These are phyloP conservation scores for Gopherus evgoodei DNA, from an alignment of 2,113 vertebrate genomes.

Conservation along the genomic window DNA sequence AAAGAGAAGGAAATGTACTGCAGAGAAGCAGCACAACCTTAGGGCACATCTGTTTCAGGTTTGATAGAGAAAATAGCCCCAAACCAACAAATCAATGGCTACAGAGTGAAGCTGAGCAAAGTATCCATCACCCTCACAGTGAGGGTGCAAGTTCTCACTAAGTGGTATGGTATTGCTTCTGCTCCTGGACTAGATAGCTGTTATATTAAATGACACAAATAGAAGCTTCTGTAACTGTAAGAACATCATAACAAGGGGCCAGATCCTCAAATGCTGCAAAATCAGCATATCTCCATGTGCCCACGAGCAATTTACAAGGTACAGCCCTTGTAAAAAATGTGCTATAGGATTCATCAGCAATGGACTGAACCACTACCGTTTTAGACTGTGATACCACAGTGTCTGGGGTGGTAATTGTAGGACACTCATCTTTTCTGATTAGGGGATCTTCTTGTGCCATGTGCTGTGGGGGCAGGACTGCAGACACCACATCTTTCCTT, in stretches of 20 bases:
- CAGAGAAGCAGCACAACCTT: conserved; percentile 17
- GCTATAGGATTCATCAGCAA: neutral
- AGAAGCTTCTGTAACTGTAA: neutral
- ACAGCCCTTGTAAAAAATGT: neutral
- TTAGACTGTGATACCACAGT: neutral
- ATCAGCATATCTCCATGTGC: neutral
- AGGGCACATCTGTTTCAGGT: neutral
- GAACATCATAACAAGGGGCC: neutral
- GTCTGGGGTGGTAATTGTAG: neutral
- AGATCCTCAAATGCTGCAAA: neutral
- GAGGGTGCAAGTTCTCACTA: neutral
- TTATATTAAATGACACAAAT: neutral
- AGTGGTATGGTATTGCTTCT: neutral
- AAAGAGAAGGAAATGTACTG: neutral
- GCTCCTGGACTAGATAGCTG: neutral
- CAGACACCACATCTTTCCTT: neutral
- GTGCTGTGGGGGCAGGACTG: neutral
- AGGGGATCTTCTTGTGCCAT: neutral
- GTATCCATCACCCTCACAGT: neutral
- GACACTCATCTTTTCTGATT: neutral
- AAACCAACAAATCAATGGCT: conserved; percentile 46
- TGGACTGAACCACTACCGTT: neutral
- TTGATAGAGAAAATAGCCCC: conserved; percentile 18
- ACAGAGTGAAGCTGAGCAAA: conserved; percentile 37
- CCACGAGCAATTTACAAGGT: neutral